Base-by-base conservation (phyloP, 2,888 invertebrate species). In the Parapristionchus giblindavisi region DNA sequence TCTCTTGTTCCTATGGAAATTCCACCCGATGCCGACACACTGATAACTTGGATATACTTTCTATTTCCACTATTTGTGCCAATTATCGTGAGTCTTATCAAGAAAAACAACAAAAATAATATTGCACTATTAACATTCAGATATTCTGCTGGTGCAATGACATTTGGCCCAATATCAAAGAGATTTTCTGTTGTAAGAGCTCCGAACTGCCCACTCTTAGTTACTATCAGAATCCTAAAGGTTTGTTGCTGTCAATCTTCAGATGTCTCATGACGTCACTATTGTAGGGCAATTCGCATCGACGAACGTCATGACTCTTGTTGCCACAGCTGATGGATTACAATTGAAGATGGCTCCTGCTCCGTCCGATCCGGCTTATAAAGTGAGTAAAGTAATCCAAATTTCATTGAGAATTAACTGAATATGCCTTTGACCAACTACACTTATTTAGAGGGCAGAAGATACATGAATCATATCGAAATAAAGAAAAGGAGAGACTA, bases 41-140 rank as follows among this genome's bases (percentile, higher is more conserved):
- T 85, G 21, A 79, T 85, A 1, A 85, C 85, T 24, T 85, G 84
- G 83, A 72, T 85, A 17, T 79, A 79, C 52, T 84, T 86, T 76
- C 80, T 86, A n/a, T 85, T 80, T 61, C 85, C 86, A 1, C 79
- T 86, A 2, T 73, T 86, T n/a, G 80, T 81, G n/a, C 84, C 86
- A 2, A 79, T 86, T 11, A 80, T 85, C 71, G 85, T 85, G 61
- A 79, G 79, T 72, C 8, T 38, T 40, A 17, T 56, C 27, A n/a
- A n/a, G n/a, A n/a, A n/a, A n/a, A 48, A 48, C 48, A 48, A 48
- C 48, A 21, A 48, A 21, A 48, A 48, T 21, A 21, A 48, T 48
- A 21, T 14, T 48, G 48, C 48, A 48, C 11, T 48, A 48, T 14
- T 48, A 14, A 14, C 48, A 48, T 48, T 72, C 73, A 85, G 85